Evolutionary conservation across 2,113 vertebrate species (phyloP), one percentile per base, ranked within the genome.

Genomic region (Nipponia nippon): DNA sequence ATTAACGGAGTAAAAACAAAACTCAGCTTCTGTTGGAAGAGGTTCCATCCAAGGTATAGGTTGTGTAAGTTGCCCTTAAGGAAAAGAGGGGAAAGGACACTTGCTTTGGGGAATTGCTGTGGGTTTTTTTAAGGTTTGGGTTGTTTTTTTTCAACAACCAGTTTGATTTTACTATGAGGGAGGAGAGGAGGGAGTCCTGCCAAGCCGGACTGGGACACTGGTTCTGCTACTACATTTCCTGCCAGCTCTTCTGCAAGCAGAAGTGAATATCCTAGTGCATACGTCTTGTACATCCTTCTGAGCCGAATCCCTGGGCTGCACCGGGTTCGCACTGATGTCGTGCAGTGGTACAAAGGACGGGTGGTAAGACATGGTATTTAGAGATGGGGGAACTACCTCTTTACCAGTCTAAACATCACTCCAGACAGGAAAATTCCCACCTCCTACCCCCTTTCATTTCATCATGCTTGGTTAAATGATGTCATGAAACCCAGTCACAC

Each of bases 1-100:
- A 92, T 83, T 93, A 92, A 93, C 52, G 1, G 79, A 92, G 75
- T 50, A 13, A 90, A 97, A 94, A 83, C 56, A 93, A 88, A 91
- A 63, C 71, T 62, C 79, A 38, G 34, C 91, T 93, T 70, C 63
- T 86, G 56, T 53, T 97, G 93, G 95, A 89, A 89, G 66, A 58
- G 36, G 32, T 83, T 69, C 92, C 59, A 38, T n/a, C 69, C 83
- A 79, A 95, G 65, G 36, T 73, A 85, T 13, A 80, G 72, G 76
- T 96, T 94, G 90, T 83, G 66, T 81, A 94, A 96, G 77, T 77
- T 61, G 21, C 76, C 92, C 72, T 75, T 38, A 78, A 79, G 58
- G 29, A 49, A 53, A 23, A n/a, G 42, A 55, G 55, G 46, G 22
- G 61, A 73, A 87, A 63, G 34, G 70, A 84, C 0, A 5, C 49